Percentiles rank a stretch among this genome's conserved stretches.
These are phyloP conservation scores for Torymus tubicola DNA, from an alignment of 2,888 invertebrate genomes.

Conservation along the genomic window DNA sequence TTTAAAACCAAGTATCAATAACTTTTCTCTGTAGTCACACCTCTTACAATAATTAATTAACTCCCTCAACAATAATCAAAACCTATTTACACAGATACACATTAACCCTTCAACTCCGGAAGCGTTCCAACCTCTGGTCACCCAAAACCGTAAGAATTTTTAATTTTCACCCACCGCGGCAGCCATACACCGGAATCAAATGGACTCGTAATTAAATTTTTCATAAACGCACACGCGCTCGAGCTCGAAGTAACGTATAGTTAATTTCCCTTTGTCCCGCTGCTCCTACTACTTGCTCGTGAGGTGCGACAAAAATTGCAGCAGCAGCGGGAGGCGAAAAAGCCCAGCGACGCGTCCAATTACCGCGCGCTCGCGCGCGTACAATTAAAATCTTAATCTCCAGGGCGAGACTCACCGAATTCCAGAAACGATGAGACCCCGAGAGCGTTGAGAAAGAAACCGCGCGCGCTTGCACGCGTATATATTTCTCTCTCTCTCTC, in stretches of 20 bases:
- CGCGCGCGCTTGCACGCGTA: neutral
- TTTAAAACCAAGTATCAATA: too few relatives aligned
- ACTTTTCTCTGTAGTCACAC: too few relatives aligned
- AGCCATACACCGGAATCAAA: conserved; percentile 28
- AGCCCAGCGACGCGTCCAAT: conserved; percentile 44
- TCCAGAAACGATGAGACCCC: conserved; percentile 47
- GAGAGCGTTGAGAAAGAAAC: neutral
- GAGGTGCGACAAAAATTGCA: conserved; percentile 20
- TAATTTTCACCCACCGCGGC: conserved; percentile 22
- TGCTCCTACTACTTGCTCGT: neutral
- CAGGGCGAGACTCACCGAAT: conserved; percentile 40
- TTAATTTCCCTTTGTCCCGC: conserved; percentile 40
- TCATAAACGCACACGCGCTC: conserved; percentile 24
- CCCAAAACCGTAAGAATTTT: conserved; percentile 39
- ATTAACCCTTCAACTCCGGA: too few relatives aligned
- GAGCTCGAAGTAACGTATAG: neutral
- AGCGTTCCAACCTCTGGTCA: too few relatives aligned
- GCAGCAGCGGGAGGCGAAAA: neutral
- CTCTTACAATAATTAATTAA: too few relatives aligned
- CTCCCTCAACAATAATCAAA: too few relatives aligned
- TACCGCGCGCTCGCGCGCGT: conserved; percentile 50
- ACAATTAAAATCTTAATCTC: conserved; percentile 70
- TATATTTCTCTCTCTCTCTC: conserved; percentile 28
- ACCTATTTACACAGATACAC: too few relatives aligned
- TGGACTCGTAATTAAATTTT: conserved; percentile 49